Evolutionary conservation across 2,888 invertebrate genomes (phyloP).

Genomic region (Trachelus tabidus): DNA sequence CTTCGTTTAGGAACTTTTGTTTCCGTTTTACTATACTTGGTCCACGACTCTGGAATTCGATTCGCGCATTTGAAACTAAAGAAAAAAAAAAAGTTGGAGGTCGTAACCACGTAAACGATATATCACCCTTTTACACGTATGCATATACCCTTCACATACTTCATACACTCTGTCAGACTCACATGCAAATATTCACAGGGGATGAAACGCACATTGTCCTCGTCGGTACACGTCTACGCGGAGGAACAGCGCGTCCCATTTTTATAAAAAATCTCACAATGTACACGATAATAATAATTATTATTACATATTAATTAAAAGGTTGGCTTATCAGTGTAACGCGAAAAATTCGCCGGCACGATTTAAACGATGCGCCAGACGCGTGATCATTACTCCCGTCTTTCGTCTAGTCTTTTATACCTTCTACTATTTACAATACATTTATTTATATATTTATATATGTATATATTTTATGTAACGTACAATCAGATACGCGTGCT

Average conservation of each 20-base stretch:
- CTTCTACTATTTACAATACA: conserved; percentile 7
- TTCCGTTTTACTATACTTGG: conserved; percentile 35
- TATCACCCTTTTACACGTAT: not conserved
- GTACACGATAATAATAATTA: conserved; percentile 18
- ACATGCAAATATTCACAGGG: not conserved
- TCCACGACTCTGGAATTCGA: conserved; percentile 39
- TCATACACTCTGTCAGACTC: not conserved
- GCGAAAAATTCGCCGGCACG: not conserved
- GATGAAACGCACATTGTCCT: not conserved
- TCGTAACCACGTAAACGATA: not conserved
- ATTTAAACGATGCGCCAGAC: not conserved
- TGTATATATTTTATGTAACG: conserved; percentile 24
- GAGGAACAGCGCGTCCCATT: not conserved
- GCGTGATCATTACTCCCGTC: not conserved
- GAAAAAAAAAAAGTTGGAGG: not conserved
- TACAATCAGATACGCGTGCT: conserved; percentile 15
- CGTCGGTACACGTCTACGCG: not conserved
- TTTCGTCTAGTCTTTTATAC: not conserved
- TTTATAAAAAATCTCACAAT: conserved; percentile 22
- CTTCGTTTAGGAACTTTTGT: conserved; percentile 13
- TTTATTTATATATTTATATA: conserved; percentile 20
- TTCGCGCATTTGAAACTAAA: conserved; percentile 9
- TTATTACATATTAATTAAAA: conserved; percentile 11
- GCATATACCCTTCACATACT: not conserved
- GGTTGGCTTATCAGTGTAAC: not conserved